Percentiles rank a stretch among this genome's conserved stretches.
Evolutionary conservation across 2,888 invertebrate genomes (phyloP).

Genomic region (Axea sp.): DNA sequence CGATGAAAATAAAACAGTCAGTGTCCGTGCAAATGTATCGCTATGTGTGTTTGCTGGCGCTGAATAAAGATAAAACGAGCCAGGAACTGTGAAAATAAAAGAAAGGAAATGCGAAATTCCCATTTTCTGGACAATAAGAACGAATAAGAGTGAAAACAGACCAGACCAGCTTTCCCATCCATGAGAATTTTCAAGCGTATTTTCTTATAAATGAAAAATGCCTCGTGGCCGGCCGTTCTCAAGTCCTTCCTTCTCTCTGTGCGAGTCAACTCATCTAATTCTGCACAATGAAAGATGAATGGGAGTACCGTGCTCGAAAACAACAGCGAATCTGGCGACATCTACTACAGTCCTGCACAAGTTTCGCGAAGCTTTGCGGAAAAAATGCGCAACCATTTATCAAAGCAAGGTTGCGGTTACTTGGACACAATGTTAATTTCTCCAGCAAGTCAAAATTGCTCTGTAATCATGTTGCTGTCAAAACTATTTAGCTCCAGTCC

Average conservation of each 20-base stretch:
- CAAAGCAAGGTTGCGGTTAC: constrained; percentile 15
- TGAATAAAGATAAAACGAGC: constrained; percentile 19
- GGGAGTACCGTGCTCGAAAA: constrained; percentile 56
- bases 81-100: constrained; percentile 12
- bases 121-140: constrained; percentile 63
- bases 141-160: constrained; percentile 56
- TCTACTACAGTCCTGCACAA: constrained; percentile 11
- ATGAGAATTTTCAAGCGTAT: constrained; percentile 69
- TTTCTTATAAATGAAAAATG: constrained; percentile 76
- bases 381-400: constrained; percentile 31
- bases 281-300: constrained; percentile 69
- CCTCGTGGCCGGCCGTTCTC: constrained; percentile 62
- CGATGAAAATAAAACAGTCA: constrained; percentile 14
- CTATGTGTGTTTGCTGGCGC: constrained; percentile 6
- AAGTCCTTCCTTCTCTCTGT: constrained; percentile 29
- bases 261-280: constrained; percentile 68
- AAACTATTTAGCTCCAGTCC: not conserved
- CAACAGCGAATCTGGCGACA: constrained; percentile 35
- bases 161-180: constrained; percentile 33
- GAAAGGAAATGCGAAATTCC: constrained; percentile 34
- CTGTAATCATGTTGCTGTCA: constrained; percentile 9
- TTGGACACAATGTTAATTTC: constrained; percentile 12
- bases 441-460: constrained; percentile 17
- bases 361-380: constrained; percentile 13
- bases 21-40: constrained; percentile 2